phyloP scores from a whole-genome alignment of 2,888 invertebrate species.

The Leptodirus hochenwartii region DNA sequence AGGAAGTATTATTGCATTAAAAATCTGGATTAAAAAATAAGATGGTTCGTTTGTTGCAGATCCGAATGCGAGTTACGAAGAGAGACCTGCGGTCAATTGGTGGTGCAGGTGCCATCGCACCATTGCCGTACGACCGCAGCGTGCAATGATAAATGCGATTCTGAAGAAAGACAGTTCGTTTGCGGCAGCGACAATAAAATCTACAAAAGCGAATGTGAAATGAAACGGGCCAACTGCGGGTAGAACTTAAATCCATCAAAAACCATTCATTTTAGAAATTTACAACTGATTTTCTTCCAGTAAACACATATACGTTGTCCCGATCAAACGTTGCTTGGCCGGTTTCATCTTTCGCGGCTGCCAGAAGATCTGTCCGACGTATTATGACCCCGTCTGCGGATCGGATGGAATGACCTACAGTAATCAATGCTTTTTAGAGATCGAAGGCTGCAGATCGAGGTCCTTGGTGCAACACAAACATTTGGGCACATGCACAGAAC shows the following conservation, averaged over 20 bases:
- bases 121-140: slow-evolving; percentile 75
- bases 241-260: slow-evolving; percentile 22
- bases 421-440: slow-evolving; percentile 80
- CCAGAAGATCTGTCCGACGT: slow-evolving; percentile 68
- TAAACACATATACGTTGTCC: slow-evolving; percentile 81
- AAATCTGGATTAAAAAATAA: no score
- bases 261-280: slow-evolving; percentile 6
- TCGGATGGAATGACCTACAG: slow-evolving; percentile 84
- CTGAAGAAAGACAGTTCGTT: slow-evolving; percentile 52
- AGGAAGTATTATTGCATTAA: no score
- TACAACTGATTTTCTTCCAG: slow-evolving; percentile 33
- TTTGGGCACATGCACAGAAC: slow-evolving; percentile 71
- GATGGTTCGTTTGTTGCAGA: slow-evolving; percentile 30
- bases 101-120: slow-evolving; percentile 62
- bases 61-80: slow-evolving; percentile 70
- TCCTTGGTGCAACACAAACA: slow-evolving; percentile 59
- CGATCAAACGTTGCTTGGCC: slow-evolving; percentile 68
- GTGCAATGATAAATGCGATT: slow-evolving; percentile 57
- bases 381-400: slow-evolving; percentile 86
- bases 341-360: slow-evolving; percentile 77
- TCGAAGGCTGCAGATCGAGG: slow-evolving; percentile 77
- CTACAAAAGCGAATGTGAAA: slow-evolving; percentile 77
- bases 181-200: slow-evolving; percentile 83
- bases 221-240: slow-evolving; percentile 84
- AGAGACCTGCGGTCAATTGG: slow-evolving; percentile 71